Evolutionary conservation across 2,113 vertebrate genomes (phyloP).

Genomic region (Pampusana beccarii): DNA sequence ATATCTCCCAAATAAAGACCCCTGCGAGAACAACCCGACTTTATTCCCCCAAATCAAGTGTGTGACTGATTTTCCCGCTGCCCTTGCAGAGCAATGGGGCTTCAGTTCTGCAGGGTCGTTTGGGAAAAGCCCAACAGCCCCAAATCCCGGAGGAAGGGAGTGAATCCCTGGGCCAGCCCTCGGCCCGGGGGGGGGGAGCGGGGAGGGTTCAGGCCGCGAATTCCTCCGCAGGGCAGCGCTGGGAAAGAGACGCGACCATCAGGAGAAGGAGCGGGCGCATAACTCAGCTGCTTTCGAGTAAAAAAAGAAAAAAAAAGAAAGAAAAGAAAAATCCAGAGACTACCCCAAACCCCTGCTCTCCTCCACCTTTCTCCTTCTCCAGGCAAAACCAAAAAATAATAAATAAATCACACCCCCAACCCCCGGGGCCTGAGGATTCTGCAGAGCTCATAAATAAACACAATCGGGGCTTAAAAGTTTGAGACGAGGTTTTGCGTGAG

Average conservation of each 20-base stretch:
- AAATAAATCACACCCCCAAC: too few relatives aligned
- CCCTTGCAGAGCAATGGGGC: accelerated
- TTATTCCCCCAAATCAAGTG: accelerated
- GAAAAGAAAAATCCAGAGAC: not conserved
- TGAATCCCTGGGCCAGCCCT: not conserved
- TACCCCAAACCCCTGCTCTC: not conserved
- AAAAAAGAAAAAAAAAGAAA: not conserved
- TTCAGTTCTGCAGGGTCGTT: accelerated
- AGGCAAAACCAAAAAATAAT: not conserved
- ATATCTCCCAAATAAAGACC: accelerated
- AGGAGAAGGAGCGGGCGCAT: not conserved
- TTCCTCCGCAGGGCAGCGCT: not conserved
- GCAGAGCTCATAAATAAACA: too few relatives aligned
- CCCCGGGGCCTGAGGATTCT: too few relatives aligned
- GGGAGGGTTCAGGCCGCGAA: not conserved
- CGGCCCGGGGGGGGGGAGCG: too few relatives aligned
- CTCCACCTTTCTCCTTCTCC: not conserved
- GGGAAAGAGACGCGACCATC: too few relatives aligned
- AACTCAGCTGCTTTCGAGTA: constrained; percentile 8
- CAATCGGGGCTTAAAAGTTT: too few relatives aligned
- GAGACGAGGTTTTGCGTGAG: too few relatives aligned
- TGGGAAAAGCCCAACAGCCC: accelerated
- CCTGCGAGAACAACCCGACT: accelerated
- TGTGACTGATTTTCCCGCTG: accelerated
- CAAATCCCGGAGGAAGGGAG: not conserved